These are phyloP conservation scores for Chascanopsetta lugubris DNA, from an alignment of 2,113 vertebrate species.

Conservation along the genomic window DNA sequence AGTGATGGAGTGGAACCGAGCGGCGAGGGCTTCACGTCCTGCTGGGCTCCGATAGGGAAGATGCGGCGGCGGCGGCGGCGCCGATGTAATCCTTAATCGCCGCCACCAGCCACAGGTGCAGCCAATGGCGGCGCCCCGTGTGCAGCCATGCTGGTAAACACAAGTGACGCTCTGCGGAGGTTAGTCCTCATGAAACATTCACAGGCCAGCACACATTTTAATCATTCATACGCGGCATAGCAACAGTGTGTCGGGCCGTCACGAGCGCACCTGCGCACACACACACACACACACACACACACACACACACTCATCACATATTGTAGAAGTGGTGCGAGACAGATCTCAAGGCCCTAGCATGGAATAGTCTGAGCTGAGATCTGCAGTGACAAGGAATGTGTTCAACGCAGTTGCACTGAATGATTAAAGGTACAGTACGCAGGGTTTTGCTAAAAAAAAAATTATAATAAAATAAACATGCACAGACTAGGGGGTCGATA, in stretches of 20 bases:
- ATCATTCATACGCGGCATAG: slow-evolving; percentile 64
- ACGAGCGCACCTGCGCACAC: neutral
- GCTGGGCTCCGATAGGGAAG: slow-evolving; percentile 7
- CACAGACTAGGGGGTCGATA: too few species aligned
- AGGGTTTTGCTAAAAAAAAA: too few species aligned
- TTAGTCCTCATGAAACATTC: slow-evolving; percentile 66
- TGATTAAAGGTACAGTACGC: too few species aligned
- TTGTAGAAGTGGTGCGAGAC: neutral
- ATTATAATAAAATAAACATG: too few species aligned
- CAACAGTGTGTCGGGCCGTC: slow-evolving; percentile 43
- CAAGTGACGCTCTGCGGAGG: slow-evolving; percentile 53
- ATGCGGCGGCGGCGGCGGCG: slow-evolving; percentile 37
- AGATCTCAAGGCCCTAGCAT: slow-evolving; percentile 18
- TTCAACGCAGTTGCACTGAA: neutral
- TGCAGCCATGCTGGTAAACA: slow-evolving; percentile 49
- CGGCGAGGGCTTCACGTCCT: slow-evolving; percentile 6
- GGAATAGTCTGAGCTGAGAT: neutral
- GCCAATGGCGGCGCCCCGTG: slow-evolving; percentile 34
- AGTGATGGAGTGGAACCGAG: slow-evolving; percentile 19
- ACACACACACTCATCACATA: slow-evolving; percentile 3
- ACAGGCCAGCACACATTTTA: slow-evolving; percentile 69
- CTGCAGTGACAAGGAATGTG: slow-evolving; percentile 12
- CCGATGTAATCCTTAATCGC: slow-evolving; percentile 60
- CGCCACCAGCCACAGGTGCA: slow-evolving; percentile 42
- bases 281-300: slow-evolving; percentile 14